These are phyloP conservation scores for Maconellicoccus hirsutus DNA, from an alignment of 1,140 invertebrate species.

Conservation along the genomic window DNA sequence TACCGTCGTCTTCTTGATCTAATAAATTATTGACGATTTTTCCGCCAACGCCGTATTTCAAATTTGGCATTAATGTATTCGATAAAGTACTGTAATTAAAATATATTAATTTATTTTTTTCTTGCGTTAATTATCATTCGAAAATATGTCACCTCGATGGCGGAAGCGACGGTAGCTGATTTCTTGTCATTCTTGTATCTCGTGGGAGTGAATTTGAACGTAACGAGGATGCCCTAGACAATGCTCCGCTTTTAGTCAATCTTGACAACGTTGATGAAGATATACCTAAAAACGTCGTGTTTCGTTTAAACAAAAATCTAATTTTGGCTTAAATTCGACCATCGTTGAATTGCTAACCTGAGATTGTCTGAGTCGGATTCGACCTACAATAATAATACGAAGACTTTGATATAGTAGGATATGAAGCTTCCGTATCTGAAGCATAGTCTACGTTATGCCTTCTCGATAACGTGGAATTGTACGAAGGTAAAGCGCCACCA, in stretches of 20 bases:
- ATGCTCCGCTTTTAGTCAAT: slow-evolving; percentile 25
- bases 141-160: neutral
- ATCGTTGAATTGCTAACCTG: neutral
- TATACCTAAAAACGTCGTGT: neutral
- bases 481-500: slow-evolving; percentile 30
- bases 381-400: slow-evolving; percentile 65
- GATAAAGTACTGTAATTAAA: neutral
- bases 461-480: slow-evolving; percentile 43
- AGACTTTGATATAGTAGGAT: slow-evolving; percentile 48
- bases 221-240: slow-evolving; percentile 32
- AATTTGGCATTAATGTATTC: neutral
- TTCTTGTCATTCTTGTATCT: slow-evolving; percentile 30
- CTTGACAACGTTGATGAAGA: slow-evolving; percentile 23
- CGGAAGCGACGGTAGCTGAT: slow-evolving; percentile 22
- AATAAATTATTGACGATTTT: slow-evolving; percentile 1
- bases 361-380: slow-evolving; percentile 30
- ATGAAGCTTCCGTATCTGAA: slow-evolving; percentile 85
- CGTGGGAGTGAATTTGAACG: slow-evolving; percentile 41
- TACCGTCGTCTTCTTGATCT: slow-evolving; percentile 67
- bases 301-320: too few relatives aligned
- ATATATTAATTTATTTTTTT: neutral
- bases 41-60: neutral
- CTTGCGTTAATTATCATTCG: neutral
- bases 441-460: slow-evolving; percentile 73
- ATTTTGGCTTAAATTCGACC: too few relatives aligned